phyloP scores from a whole-genome alignment of 2,113 vertebrate genomes.

The Australoheros scitulus region DNA sequence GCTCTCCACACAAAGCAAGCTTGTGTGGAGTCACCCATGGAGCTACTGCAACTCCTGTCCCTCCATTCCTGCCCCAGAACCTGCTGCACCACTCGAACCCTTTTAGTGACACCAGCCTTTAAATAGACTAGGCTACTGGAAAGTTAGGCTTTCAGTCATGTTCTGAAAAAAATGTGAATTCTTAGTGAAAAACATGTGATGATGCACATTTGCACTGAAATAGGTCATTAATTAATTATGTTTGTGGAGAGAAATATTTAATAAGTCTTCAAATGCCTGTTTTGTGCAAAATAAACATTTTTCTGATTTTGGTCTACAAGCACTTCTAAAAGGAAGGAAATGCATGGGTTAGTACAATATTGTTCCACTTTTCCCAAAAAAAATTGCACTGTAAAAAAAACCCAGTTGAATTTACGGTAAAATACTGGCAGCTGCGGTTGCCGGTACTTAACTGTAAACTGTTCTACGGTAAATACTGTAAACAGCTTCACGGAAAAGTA shows the following conservation, averaged over 20 bases:
- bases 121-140: neutral
- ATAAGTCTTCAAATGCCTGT: neutral
- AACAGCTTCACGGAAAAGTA: no score
- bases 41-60: constrained; percentile 66
- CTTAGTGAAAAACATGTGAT: neutral
- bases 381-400: no score
- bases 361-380: constrained; percentile 30
- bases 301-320: neutral
- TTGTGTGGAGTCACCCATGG: constrained; percentile 54
- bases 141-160: neutral
- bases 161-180: neutral
- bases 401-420: no score
- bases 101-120: neutral
- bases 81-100: neutral
- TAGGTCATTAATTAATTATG: neutral
- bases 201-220: neutral
- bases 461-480: no score
- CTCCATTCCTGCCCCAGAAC: constrained; percentile 29
- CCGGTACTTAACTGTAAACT: no score
- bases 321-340: neutral
- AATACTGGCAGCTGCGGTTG: no score
- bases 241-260: neutral
- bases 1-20: constrained; percentile 81
- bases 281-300: neutral
- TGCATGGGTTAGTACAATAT: neutral